These are phyloP conservation scores for Notolepis coatsorum DNA, from an alignment of 2,797 vertebrate species.

Conservation along the genomic window DNA sequence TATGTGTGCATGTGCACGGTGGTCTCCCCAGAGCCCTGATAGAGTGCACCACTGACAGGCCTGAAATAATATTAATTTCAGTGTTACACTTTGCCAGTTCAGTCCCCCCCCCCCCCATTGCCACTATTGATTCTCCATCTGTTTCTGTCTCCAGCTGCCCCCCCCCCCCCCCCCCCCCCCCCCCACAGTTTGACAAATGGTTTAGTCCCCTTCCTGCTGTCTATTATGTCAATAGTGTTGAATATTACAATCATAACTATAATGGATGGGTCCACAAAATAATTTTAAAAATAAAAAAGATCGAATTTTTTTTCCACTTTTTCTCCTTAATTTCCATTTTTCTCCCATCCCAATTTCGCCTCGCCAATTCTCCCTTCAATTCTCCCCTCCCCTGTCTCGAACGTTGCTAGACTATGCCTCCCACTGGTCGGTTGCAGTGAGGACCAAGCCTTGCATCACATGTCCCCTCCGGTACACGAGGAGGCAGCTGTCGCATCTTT, in stretches of 20 bases:
- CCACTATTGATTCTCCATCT: conserved; percentile 81
- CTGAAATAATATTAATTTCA: conserved; percentile 63
- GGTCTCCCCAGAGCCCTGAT: conserved; percentile 21
- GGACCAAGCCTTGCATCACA: no score
- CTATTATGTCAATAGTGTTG: conserved; percentile 70
- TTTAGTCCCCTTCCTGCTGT: conserved; percentile 48
- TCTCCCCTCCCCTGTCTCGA: no score
- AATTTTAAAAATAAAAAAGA: no score
- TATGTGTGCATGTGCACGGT: not conserved
- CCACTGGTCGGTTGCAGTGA: no score
- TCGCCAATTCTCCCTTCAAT: no score
- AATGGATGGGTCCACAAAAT: conserved; percentile 61
- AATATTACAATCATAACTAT: conserved; percentile 70
- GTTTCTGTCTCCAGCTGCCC: conserved; percentile 62
- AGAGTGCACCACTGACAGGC: conserved; percentile 44
- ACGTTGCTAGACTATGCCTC: no score
- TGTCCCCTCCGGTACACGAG: no score
- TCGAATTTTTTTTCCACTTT: no score
- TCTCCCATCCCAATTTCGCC: no score
- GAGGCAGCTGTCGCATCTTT: no score
- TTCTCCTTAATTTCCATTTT: no score
- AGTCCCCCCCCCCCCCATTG: conserved; percentile 62
- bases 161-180: conserved; percentile 41
- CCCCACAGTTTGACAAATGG: conserved; percentile 68
- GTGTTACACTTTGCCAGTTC: conserved; percentile 51